Percentiles rank a stretch among this genome's conserved stretches.
Conservation (phyloP, 2,113 vertebrate species). For the Amazona vittata region DNA sequence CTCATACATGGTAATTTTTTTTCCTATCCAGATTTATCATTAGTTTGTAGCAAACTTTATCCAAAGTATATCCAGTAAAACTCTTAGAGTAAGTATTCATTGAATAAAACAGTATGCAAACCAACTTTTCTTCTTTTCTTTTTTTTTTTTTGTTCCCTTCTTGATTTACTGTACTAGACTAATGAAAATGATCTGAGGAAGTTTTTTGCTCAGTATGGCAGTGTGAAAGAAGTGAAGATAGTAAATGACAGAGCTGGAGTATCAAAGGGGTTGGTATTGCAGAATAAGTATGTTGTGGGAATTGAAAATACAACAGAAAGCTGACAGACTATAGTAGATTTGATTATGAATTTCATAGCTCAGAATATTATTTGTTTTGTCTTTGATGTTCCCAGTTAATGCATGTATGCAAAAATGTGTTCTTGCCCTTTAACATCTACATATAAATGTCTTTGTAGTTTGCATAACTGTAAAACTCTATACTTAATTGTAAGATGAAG, state of each 20-base stretch:
- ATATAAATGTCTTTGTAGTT: not conserved
- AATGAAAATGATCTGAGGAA: constrained; percentile 83
- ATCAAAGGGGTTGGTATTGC: constrained; percentile 85
- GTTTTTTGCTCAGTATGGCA: constrained; percentile 86
- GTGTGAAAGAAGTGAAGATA: constrained; percentile 89
- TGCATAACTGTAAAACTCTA: not conserved
- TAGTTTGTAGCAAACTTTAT: not conserved
- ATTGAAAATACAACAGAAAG: not conserved
- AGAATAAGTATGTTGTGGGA: not conserved
- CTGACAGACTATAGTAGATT: not conserved
- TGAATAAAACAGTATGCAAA: not conserved
- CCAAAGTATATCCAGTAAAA: not conserved
- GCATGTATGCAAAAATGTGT: not conserved
- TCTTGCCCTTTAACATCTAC: not conserved
- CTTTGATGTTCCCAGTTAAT: not conserved
- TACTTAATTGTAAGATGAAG: not conserved
- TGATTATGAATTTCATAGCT: not conserved
- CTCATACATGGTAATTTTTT: not conserved
- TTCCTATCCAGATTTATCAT: not conserved
- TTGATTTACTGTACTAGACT: constrained; percentile 75
- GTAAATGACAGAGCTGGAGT: constrained; percentile 84
- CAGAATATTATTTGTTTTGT: not conserved
- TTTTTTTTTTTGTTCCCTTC: fast-evolving
- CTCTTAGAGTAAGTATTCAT: not conserved
- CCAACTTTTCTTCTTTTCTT: not conserved